Evolutionary conservation across 2,113 vertebrate genomes (phyloP).

Genomic region (Pollimyrus isidori): DNA sequence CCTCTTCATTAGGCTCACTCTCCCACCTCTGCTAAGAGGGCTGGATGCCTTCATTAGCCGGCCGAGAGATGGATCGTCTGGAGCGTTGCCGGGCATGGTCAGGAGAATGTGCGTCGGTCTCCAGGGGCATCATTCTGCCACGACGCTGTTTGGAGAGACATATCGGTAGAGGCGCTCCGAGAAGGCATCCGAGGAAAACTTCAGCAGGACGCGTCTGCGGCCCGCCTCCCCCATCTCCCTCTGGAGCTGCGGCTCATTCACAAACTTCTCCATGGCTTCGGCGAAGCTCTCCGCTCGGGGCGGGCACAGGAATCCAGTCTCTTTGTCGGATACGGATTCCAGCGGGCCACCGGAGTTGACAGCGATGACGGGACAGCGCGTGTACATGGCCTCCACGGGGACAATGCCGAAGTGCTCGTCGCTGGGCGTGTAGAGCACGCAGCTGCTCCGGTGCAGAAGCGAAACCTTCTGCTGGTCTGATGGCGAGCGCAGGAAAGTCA

Average conservation of each 20-base stretch:
- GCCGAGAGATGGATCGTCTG: conserved; percentile 50
- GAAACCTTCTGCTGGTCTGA: conserved; percentile 81
- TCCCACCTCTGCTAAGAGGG: conserved; percentile 48
- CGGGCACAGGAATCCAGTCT: conserved; percentile 85
- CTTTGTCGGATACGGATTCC: conserved; percentile 74
- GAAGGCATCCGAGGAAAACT: conserved; percentile 84
- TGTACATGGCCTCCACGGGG: conserved; percentile 93
- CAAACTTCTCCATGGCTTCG: conserved; percentile 77
- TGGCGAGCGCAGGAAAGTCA: conserved; percentile 85
- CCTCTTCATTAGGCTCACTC: conserved; percentile 36
- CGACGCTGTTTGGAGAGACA: conserved; percentile 65
- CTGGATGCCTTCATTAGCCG: conserved; percentile 45
- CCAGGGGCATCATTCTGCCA: not conserved
- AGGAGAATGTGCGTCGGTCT: conserved; percentile 31
- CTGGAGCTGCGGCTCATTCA: conserved; percentile 70
- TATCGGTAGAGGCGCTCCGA: conserved; percentile 75
- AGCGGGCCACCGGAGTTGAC: conserved; percentile 89
- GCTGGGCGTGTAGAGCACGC: conserved; percentile 91
- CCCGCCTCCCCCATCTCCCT: conserved; percentile 80
- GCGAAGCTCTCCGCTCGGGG: conserved; percentile 72
- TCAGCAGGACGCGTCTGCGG: conserved; percentile 70
- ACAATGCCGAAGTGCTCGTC: conserved; percentile 96
- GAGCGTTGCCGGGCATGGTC: conserved; percentile 51
- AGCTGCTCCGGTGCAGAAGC: conserved; percentile 64
- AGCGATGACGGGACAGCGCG: conserved; percentile 81